Evolutionary conservation across 2,888 invertebrate genomes (phyloP).

Genomic region (Tipula unca): DNA sequence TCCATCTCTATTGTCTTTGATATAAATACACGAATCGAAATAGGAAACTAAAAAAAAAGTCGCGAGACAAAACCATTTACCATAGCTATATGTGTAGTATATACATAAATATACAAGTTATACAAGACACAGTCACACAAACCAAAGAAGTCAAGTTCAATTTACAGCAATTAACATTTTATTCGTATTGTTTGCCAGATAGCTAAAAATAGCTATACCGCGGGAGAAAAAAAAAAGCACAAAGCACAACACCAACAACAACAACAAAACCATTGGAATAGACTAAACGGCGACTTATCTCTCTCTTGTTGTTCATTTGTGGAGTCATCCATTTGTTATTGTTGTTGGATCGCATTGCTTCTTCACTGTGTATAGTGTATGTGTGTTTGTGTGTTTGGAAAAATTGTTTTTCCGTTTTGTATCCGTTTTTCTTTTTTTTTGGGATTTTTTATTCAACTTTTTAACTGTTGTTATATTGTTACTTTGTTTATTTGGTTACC

Average conservation of each 20-base stretch:
- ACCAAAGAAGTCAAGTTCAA: neutral
- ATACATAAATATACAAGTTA: neutral
- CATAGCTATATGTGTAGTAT: neutral
- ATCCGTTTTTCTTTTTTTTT: too few species aligned
- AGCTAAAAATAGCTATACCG: neutral
- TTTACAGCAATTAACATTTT: neutral
- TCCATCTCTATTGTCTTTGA: neutral
- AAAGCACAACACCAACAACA: neutral
- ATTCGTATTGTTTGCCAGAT: neutral
- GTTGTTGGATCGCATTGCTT: neutral
- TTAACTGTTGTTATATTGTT: slow-evolving; percentile 8
- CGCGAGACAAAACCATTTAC: neutral
- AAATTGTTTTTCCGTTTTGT: neutral
- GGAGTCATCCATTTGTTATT: neutral
- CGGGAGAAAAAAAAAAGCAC: neutral
- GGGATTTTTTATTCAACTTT: neutral
- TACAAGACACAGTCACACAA: neutral
- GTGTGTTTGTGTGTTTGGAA: neutral
- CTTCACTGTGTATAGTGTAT: neutral
- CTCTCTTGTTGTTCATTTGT: neutral
- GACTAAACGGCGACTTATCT: neutral
- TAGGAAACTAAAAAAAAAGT: neutral
- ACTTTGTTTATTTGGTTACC: neutral
- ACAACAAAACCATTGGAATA: neutral
- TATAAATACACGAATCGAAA: neutral